Evolutionary conservation across 1,140 invertebrate genomes (phyloP).

Genomic region (Triops cancriformis): DNA sequence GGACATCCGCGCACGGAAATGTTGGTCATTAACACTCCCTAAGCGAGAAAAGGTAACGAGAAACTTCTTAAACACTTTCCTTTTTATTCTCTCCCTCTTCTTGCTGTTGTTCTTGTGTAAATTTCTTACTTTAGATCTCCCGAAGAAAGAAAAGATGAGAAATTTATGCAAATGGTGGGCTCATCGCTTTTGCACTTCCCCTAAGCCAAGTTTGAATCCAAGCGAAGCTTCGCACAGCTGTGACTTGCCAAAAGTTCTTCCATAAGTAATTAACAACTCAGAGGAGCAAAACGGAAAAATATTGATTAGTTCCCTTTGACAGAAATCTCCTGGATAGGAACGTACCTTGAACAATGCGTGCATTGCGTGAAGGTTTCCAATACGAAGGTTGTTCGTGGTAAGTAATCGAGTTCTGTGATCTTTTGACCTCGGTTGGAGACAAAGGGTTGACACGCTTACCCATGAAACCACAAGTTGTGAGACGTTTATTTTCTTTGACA

Average conservation of each 20-base stretch:
- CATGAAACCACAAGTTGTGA: background rate
- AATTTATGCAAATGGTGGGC: background rate
- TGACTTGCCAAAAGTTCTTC: background rate
- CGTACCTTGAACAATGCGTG: too few species aligned
- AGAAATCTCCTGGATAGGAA: too few species aligned
- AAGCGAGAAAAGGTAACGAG: background rate
- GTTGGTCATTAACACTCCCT: conserved; percentile 1
- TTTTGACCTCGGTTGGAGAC: too few species aligned
- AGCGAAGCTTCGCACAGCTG: background rate
- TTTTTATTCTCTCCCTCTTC: too few species aligned
- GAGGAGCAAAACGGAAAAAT: background rate
- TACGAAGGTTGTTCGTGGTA: too few species aligned
- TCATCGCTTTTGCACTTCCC: background rate
- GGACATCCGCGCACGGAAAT: background rate
- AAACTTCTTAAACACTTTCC: background rate
- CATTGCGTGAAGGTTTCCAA: too few species aligned
- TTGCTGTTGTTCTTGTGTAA: too few species aligned
- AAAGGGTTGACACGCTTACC: background rate
- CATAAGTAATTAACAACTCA: background rate
- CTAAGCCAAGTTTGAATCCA: background rate
- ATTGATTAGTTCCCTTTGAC: background rate
- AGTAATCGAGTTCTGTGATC: too few species aligned
- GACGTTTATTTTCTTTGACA: too few species aligned
- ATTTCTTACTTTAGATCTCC: too few species aligned
- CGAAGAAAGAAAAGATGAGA: background rate